Evolutionary conservation across 23 tunicate genomes (phyloP).

Genomic region (Oikopleura dioica): DNA sequence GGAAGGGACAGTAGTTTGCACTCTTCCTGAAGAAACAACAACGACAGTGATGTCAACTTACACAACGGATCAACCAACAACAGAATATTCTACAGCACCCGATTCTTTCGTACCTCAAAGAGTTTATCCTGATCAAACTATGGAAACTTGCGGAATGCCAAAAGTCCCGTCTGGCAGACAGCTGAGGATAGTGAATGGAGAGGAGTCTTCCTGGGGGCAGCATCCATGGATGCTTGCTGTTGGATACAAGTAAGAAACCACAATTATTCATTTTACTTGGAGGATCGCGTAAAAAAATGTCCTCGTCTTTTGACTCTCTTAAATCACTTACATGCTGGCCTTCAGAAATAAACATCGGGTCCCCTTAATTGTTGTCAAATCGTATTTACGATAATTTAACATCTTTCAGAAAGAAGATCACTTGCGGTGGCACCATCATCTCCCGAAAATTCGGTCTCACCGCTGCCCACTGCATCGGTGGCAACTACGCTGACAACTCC

Average conservation of each 20-base stretch:
- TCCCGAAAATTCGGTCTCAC: background rate
- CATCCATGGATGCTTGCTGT: background rate
- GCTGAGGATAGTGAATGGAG: background rate
- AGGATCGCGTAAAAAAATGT: no score
- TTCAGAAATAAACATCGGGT: no score
- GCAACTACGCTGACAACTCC: background rate
- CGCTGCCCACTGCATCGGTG: constrained; percentile 4
- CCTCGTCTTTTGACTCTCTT: no score
- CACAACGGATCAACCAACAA: background rate
- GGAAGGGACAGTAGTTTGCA: background rate
- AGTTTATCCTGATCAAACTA: no score
- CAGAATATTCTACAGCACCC: background rate
- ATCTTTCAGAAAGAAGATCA: background rate
- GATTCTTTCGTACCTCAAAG: no score
- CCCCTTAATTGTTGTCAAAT: no score
- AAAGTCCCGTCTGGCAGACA: background rate
- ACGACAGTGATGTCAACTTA: background rate
- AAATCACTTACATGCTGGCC: no score
- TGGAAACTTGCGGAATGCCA: background rate
- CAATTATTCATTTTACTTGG: no score
- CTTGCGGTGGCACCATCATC: constrained; percentile 4
- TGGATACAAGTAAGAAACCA: background rate
- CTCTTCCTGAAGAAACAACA: background rate
- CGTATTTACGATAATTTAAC: background rate
- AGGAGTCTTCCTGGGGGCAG: background rate